Conservation (phyloP, 2,113 vertebrate species). For the Platycercus adscitus region DNA sequence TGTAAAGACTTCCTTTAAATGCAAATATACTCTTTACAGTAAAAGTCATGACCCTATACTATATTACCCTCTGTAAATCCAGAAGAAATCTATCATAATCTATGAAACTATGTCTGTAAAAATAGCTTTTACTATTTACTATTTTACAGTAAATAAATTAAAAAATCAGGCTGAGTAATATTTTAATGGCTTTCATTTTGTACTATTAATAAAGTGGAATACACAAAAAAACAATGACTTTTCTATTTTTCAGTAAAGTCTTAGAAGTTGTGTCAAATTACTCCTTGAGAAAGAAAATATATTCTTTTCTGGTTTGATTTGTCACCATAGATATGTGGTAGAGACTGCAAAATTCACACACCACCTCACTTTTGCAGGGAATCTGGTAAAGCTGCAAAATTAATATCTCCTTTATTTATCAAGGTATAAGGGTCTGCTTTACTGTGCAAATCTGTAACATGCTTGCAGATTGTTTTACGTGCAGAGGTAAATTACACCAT, state of each 20-base stretch:
- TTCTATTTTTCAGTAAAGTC: neutral
- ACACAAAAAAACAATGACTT: neutral
- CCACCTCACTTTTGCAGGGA: neutral
- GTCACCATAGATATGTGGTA: neutral
- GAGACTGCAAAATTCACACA: neutral
- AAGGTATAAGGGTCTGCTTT: neutral
- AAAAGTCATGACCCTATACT: neutral
- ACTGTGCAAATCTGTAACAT: neutral
- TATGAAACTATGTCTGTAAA: neutral
- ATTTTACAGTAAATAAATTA: neutral
- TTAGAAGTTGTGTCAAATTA: neutral
- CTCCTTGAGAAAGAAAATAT: neutral
- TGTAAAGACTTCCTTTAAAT: constrained; percentile 45
- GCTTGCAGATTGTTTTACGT: neutral
- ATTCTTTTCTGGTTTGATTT: neutral
- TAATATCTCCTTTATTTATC: neutral
- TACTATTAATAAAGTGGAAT: neutral
- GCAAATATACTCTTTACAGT: constrained; percentile 23
- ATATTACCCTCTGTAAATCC: neutral
- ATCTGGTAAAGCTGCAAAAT: neutral
- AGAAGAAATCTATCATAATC: neutral
- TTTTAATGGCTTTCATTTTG: neutral
- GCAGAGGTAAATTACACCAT: neutral
- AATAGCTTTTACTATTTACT: neutral
- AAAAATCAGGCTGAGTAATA: neutral